Conservation (phyloP, 2,797 vertebrate genomes). For the Sebastes itinus region DNA sequence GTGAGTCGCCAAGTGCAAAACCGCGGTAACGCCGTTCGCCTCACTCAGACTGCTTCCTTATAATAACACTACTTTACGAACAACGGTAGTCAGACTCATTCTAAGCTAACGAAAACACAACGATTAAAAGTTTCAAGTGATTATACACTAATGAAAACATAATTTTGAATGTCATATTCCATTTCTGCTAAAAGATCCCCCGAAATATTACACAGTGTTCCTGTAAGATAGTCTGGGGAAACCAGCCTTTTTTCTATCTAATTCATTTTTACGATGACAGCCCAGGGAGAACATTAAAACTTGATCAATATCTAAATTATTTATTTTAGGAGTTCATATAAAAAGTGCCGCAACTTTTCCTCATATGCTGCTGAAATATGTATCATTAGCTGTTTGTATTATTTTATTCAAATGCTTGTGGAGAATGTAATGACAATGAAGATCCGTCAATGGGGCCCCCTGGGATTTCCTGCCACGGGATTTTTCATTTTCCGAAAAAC, state of each 20-base stretch:
- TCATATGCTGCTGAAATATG: background rate
- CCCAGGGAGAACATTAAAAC: background rate
- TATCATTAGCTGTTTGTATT: background rate
- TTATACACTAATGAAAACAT: too few species aligned
- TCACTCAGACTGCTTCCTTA: fast-evolving
- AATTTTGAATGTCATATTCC: too few species aligned
- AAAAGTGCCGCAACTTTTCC: background rate
- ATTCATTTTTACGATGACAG: background rate
- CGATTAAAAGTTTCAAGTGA: too few species aligned
- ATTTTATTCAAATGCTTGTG: background rate
- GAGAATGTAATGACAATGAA: background rate
- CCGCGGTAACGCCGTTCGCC: fast-evolving
- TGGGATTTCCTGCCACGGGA: background rate
- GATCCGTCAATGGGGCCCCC: background rate
- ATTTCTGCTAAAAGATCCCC: too few species aligned
- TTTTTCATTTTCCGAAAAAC: background rate
- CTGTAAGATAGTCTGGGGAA: background rate
- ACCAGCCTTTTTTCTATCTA: background rate
- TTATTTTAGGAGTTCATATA: background rate
- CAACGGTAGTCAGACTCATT: too few species aligned
- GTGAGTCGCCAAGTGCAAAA: too few species aligned
- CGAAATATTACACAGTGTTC: too few species aligned
- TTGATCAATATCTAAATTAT: background rate
- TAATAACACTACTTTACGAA: fast-evolving
- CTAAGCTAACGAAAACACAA: too few species aligned